Evolutionary conservation across 2,797 vertebrate species (phyloP).

Genomic region (Muscicapa striata): DNA sequence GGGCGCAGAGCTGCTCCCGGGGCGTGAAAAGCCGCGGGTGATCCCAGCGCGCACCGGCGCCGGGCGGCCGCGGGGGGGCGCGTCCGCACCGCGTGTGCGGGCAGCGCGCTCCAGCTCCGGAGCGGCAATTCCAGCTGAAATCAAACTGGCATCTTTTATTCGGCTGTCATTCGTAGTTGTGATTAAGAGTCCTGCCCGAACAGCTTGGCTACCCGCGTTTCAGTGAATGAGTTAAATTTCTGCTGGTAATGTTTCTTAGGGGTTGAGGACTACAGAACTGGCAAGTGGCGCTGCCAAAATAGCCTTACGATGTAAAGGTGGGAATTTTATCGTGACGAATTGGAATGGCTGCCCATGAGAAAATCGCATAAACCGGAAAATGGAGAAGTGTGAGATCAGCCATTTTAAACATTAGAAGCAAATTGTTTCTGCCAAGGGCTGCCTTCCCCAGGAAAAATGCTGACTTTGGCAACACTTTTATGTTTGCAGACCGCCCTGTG

Average conservation of each 20-base stretch:
- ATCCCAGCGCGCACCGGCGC: rapidly evolving
- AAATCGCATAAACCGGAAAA: not conserved
- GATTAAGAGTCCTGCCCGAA: not conserved
- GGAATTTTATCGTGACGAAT: not conserved
- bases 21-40: rapidly evolving
- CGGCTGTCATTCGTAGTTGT: not conserved
- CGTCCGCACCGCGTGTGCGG: not conserved
- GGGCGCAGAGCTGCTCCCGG: rapidly evolving
- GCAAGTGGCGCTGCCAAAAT: not conserved
- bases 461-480: not conserved
- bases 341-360: not conserved
- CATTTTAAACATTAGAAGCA: not conserved
- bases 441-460: not conserved
- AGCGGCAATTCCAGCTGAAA: not conserved
- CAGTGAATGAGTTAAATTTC: not conserved
- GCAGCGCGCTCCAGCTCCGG: rapidly evolving
- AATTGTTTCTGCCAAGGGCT: not conserved
- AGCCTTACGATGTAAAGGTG: not conserved
- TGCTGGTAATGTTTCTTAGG: not conserved
- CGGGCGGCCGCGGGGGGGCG: slow-evolving; percentile 5
- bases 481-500: not conserved
- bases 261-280: not conserved
- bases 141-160: not conserved
- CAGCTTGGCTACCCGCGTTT: not conserved
- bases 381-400: not conserved